Evolutionary conservation across 2,888 invertebrate genomes (phyloP).

Genomic region (Philaethria dido): DNA sequence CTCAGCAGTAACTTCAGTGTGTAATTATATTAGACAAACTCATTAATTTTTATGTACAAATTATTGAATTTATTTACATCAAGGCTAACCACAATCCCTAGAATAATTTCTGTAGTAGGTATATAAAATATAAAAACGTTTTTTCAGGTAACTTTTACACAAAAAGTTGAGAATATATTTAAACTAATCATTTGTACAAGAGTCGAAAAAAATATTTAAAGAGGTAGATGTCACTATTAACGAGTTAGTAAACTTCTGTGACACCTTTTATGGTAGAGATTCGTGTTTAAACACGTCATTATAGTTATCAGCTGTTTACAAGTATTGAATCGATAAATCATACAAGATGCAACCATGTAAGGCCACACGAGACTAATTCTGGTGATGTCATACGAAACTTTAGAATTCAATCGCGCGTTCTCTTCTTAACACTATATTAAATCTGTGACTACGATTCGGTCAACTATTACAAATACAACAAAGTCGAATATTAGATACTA

Average conservation of each 20-base stretch:
- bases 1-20: background rate
- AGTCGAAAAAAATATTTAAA: slow-evolving; percentile 15
- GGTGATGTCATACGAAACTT: slow-evolving; percentile 75
- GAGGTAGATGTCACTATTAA: background rate
- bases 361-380: slow-evolving; percentile 69
- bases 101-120: too few relatives aligned
- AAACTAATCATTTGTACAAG: background rate
- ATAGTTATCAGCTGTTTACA: slow-evolving; percentile 67
- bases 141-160: background rate
- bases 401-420: slow-evolving; percentile 54
- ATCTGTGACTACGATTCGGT: slow-evolving; percentile 30
- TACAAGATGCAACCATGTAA: slow-evolving; percentile 75
- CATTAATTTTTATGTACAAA: background rate
- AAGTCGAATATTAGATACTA: slow-evolving; percentile 35
- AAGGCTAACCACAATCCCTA: too few relatives aligned
- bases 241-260: slow-evolving; percentile 12
- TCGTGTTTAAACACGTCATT: slow-evolving; percentile 62
- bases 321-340: slow-evolving; percentile 54
- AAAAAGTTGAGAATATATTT: too few relatives aligned
- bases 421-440: slow-evolving; percentile 44
- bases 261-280: slow-evolving; percentile 61
- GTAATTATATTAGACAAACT: background rate
- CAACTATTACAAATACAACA: slow-evolving; percentile 32
- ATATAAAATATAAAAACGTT: background rate
- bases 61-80: background rate